These are phyloP conservation scores for Steatocranus sp. DNA, from an alignment of 2,797 vertebrate species.

Conservation along the genomic window DNA sequence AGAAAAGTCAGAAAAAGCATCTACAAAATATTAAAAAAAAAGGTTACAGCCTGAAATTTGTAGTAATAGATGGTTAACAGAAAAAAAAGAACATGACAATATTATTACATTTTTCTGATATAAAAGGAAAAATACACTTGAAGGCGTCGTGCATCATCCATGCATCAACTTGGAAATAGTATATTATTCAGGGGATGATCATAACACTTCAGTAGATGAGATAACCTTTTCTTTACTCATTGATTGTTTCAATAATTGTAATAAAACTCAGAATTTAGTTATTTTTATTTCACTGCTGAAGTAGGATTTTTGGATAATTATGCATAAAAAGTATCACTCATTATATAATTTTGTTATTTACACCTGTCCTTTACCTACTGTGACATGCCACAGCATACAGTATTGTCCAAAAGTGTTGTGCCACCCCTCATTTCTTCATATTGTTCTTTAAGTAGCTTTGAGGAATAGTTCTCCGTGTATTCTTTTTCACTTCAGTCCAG, in stretches of 20 bases:
- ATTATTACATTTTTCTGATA: background rate
- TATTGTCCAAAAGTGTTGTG: background rate
- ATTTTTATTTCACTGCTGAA: background rate
- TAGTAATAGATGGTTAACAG: background rate
- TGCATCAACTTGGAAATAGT: background rate
- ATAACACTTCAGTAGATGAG: background rate
- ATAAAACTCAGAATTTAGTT: background rate
- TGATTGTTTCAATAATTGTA: background rate
- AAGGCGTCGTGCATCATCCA: slow-evolving; percentile 1
- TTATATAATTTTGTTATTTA: background rate
- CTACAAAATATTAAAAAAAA: background rate
- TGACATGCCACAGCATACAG: background rate
- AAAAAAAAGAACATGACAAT: background rate
- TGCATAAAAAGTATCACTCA: background rate
- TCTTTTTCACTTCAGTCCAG: background rate
- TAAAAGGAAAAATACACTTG: background rate
- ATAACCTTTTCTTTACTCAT: background rate
- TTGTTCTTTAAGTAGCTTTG: background rate
- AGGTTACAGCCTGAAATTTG: background rate
- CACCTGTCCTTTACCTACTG: background rate
- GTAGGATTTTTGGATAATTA: background rate
- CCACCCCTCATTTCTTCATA: background rate
- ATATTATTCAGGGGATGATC: background rate
- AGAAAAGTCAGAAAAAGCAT: background rate
- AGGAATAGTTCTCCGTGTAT: background rate